Evolutionary conservation across 2,113 vertebrate species (phyloP).

Genomic region (Notothenia coriiceps): DNA sequence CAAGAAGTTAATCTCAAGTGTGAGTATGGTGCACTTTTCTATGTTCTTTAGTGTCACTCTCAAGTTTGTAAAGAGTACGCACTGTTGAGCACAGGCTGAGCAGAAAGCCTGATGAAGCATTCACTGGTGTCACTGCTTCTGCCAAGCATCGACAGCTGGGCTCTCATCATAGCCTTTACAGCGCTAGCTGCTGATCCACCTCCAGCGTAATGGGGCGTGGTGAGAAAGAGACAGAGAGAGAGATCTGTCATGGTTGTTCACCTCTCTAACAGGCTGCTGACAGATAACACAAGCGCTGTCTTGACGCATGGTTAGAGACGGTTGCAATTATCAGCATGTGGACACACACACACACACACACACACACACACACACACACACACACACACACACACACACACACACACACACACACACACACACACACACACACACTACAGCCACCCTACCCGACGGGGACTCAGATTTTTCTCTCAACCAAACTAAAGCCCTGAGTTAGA

Average conservation of each 20-base stretch:
- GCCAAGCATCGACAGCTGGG: conserved; percentile 58
- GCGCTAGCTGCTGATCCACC: conserved; percentile 25
- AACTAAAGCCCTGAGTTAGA: conserved; percentile 9
- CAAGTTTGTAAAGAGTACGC: background rate
- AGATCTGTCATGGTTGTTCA: conserved; percentile 67
- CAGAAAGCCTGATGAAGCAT: conserved; percentile 51
- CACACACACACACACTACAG: background rate
- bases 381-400: conserved; percentile 1
- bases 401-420: conserved; percentile 5
- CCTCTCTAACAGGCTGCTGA: conserved; percentile 71
- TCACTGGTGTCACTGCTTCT: conserved; percentile 47
- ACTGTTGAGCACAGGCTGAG: conserved; percentile 16
- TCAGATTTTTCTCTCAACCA: conserved; percentile 28
- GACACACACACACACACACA: conserved; percentile 1
- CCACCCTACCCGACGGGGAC: background rate
- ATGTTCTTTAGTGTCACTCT: background rate
- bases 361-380: conserved; percentile 5
- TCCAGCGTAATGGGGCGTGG: conserved; percentile 66
- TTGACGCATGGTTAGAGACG: conserved; percentile 48
- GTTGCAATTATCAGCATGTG: conserved; percentile 40
- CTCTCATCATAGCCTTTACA: conserved; percentile 43
- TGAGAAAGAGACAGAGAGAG: conserved; percentile 42
- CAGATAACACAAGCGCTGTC: conserved; percentile 65
- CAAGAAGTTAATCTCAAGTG: background rate
- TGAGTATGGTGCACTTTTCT: background rate